Evolutionary conservation across 2,113 vertebrate species (phyloP), one percentile per base, ranked within the genome.

Genomic region (Anarhynchus alexandrinus): DNA sequence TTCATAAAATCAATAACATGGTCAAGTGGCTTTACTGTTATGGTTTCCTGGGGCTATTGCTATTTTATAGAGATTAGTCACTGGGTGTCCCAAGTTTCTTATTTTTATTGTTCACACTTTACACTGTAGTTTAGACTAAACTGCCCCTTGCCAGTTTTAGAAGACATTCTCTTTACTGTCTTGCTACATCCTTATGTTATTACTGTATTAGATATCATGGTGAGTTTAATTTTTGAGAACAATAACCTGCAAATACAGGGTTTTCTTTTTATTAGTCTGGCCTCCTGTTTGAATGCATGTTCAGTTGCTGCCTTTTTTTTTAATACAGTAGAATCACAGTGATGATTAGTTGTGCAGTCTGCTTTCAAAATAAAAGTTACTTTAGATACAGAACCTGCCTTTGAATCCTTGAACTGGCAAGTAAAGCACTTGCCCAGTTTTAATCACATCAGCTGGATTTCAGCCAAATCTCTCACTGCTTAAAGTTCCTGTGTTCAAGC

Each of bases 81-180:
- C 66, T 36, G 40, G 70, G 96, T n/a, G n/a, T 77, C 94, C 90
- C 49, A 65, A 57, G 73, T 74, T 97, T 97, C 88, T 93, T 94
- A 74, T 94, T 97, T 96, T 94, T 96, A 88, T 97, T 97, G 96
- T 94, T 94, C 84, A 90, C 69, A 87, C 77, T 97, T 97, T 82
- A 85, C 67, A 90, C 5, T 49, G 77, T 96, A 59, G 55, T 96
- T 98, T 96, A 95, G 73, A 85, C 57, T 97, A 91, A 97, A 96
- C 90, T 92, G 71, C 43, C 30, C 58, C 73, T 96, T 97, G 45
- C 64, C 23, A 82, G 64, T 70, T 97, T 93, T 96, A 91, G 92
- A 97, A 94, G 91, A 72, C 8, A 18, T 81, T 96, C 32, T 69
- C 42, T 71, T 92, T 91, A 86, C 17, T 79, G 14, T 71, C 27